Evolutionary conservation across 2,113 vertebrate species (phyloP).

Genomic region (Pteruthius melanotis): DNA sequence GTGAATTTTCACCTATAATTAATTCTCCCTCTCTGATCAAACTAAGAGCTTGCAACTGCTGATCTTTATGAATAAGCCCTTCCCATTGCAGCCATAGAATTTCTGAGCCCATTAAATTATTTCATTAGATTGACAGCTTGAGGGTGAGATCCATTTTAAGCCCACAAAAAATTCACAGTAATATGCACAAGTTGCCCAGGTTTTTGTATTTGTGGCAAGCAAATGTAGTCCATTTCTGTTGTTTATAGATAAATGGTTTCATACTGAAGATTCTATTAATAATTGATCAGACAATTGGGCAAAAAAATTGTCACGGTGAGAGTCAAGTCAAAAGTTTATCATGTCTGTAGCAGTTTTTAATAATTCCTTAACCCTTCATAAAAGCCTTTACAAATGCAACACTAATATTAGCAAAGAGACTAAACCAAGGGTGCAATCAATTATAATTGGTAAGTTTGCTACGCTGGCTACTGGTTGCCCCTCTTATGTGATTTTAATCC

Average conservation of each 20-base stretch:
- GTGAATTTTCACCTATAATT: neutral
- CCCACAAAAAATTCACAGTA: neutral
- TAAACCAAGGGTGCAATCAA: neutral
- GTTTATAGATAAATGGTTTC: neutral
- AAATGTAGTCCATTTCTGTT: neutral
- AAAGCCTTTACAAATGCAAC: neutral
- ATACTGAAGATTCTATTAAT: neutral
- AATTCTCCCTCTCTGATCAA: neutral
- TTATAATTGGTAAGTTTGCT: neutral
- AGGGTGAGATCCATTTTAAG: neutral
- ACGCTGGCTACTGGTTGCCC: neutral
- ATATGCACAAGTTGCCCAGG: neutral
- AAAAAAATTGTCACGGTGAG: neutral
- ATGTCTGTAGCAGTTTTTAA: neutral
- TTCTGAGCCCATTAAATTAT: neutral
- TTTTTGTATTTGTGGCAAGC: neutral
- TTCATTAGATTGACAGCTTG: neutral
- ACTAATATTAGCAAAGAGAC: neutral
- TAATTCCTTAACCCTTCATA: neutral
- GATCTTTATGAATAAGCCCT: neutral
- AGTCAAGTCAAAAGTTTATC: neutral
- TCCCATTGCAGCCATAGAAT: neutral
- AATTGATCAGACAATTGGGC: neutral
- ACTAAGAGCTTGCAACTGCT: neutral
- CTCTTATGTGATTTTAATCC: neutral